Percentiles rank a stretch among this genome's conserved stretches.
Conservation (phyloP, 2,888 invertebrate genomes). For the Tortrix viridana region DNA sequence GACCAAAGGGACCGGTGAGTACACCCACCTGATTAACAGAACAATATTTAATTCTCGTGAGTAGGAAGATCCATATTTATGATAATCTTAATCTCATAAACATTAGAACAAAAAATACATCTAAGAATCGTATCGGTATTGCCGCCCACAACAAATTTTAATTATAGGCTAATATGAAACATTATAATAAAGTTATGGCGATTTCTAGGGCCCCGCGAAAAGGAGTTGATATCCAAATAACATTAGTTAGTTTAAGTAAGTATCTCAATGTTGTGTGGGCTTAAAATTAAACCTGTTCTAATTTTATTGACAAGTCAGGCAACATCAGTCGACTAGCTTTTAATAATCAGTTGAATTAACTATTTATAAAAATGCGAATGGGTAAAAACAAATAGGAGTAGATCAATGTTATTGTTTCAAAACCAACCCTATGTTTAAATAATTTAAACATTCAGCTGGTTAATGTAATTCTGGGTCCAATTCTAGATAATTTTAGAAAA, state of each 20-base stretch:
- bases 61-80: constrained; percentile 6
- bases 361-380: background rate
- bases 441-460: no score
- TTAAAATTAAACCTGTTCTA: constrained; percentile 2
- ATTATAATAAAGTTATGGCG: constrained; percentile 67
- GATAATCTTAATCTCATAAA: constrained; percentile 19
- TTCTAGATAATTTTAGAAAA: constrained; percentile 12
- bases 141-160: constrained; percentile 68
- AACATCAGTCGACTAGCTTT: background rate
- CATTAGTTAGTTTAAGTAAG: constrained; percentile 1
- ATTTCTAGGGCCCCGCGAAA: constrained; percentile 50
- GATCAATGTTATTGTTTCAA: background rate
- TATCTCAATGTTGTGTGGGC: constrained; percentile 20
- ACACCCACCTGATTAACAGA: constrained; percentile 25
- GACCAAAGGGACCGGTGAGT: constrained; percentile 80
- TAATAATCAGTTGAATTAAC: constrained; percentile 10
- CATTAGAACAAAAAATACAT: constrained; percentile 53
- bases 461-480: background rate
- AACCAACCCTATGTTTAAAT: background rate
- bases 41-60: background rate
- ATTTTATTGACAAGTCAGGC: constrained; percentile 11
- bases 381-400: background rate
- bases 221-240: constrained; percentile 15
- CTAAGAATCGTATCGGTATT: constrained; percentile 57
- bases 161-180: constrained; percentile 64